phyloP scores from a whole-genome alignment of 2,888 invertebrate species.

The Portevinia maculata region DNA sequence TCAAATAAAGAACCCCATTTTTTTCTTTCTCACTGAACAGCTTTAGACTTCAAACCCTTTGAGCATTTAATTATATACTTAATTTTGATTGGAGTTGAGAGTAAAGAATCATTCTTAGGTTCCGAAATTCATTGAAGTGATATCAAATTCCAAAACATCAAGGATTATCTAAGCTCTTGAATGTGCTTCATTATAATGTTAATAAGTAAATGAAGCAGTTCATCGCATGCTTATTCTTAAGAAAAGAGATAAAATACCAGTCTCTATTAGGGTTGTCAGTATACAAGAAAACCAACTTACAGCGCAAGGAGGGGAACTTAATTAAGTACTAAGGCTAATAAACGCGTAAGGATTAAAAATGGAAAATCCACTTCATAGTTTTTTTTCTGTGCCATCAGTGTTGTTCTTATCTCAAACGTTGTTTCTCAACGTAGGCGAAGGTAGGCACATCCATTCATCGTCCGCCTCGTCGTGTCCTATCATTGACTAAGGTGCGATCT shows the following conservation, averaged over 20 bases:
- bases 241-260: conserved; percentile 31
- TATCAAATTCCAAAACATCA: conserved; percentile 54
- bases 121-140: conserved; percentile 41
- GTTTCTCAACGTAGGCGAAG: conserved; percentile 16
- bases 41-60: conserved; percentile 26
- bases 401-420: conserved; percentile 25
- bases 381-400: conserved; percentile 36
- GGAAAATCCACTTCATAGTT: conserved; percentile 47
- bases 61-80: conserved; percentile 53
- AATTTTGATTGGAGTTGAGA: conserved; percentile 45
- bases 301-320: conserved; percentile 47
- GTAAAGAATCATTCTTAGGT: conserved; percentile 34
- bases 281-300: conserved; percentile 9
- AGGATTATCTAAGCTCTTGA: conserved; percentile 48
- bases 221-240: conserved; percentile 33
- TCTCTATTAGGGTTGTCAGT: conserved; percentile 23
- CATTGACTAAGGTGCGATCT: conserved; percentile 23
- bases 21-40: conserved; percentile 16
- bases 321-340: conserved; percentile 57
- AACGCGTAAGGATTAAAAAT: conserved; percentile 55
- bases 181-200: conserved; percentile 63
- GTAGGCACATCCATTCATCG: background rate
- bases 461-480: conserved; percentile 8
- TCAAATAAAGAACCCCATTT: conserved; percentile 14
- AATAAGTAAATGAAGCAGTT: conserved; percentile 58